Conservation (phyloP, 2,888 invertebrate genomes). For the Ophion ellenae region DNA sequence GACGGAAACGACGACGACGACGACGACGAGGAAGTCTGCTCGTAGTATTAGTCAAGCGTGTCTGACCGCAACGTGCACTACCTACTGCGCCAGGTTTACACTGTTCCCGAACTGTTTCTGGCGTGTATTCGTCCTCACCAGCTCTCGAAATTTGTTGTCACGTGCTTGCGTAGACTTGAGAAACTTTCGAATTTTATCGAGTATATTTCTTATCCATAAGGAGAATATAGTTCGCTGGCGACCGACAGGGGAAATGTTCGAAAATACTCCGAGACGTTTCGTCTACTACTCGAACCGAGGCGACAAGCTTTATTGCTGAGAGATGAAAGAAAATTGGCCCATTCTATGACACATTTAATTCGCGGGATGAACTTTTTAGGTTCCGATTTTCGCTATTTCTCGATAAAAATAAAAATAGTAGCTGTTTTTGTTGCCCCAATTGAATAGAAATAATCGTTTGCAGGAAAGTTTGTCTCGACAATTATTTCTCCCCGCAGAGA, state of each 20-base stretch:
- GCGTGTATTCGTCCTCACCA: constrained; percentile 27
- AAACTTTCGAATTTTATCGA: neutral
- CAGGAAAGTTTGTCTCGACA: too few species aligned
- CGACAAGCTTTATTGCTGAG: neutral
- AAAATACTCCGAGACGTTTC: too few species aligned
- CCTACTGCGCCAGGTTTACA: constrained; percentile 46
- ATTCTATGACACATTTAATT: too few species aligned
- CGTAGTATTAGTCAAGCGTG: constrained; percentile 45
- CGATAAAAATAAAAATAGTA: too few species aligned
- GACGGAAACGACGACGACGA: constrained; percentile 49
- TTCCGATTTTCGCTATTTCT: too few species aligned
- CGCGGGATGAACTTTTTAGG: too few species aligned
- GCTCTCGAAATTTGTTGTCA: constrained; percentile 30
- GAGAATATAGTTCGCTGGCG: neutral
- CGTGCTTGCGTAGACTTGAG: neutral
- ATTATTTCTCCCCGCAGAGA: too few species aligned
- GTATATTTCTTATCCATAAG: neutral
- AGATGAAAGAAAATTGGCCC: neutral
- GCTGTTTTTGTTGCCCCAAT: too few species aligned
- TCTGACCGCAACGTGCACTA: constrained; percentile 55
- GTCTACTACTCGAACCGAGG: too few species aligned
- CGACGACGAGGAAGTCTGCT: constrained; percentile 34
- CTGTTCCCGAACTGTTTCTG: constrained; percentile 38
- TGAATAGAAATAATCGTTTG: too few species aligned
- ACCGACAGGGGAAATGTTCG: neutral